These are phyloP conservation scores for Rotaria socialis DNA, from an alignment of 2,888 invertebrate genomes.

Conservation along the genomic window DNA sequence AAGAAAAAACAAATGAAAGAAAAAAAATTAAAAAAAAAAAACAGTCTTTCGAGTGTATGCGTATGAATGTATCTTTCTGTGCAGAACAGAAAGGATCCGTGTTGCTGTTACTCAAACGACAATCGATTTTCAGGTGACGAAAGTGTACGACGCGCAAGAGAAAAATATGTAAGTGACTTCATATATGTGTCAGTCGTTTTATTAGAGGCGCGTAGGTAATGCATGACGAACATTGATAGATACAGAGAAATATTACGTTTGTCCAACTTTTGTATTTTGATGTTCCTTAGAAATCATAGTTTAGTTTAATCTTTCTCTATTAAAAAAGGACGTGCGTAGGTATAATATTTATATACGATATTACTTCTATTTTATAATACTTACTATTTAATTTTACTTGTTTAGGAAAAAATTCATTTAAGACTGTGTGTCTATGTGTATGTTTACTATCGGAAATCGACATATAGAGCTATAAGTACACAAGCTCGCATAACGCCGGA, in stretches of 20 bases:
- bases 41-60: neutral
- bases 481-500: neutral
- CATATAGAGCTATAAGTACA: neutral
- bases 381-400: neutral
- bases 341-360: neutral
- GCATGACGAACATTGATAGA: neutral
- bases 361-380: neutral
- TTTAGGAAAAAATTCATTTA: neutral
- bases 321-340: too few species aligned
- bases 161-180: neutral
- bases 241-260: neutral
- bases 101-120: slow-evolving; percentile 10
- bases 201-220: neutral
- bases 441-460: slow-evolving; percentile 8
- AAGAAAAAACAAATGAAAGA: neutral
- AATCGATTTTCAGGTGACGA: neutral
- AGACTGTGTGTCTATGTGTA: neutral
- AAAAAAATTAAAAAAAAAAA: neutral
- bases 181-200: neutral
- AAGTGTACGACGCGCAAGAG: neutral
- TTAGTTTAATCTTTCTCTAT: neutral
- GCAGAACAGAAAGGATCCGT: neutral
- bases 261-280: neutral
- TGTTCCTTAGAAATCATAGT: neutral
- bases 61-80: neutral